phyloP scores from a whole-genome alignment of 2,113 vertebrate genomes.

The Gnathonemus longibarbis region DNA sequence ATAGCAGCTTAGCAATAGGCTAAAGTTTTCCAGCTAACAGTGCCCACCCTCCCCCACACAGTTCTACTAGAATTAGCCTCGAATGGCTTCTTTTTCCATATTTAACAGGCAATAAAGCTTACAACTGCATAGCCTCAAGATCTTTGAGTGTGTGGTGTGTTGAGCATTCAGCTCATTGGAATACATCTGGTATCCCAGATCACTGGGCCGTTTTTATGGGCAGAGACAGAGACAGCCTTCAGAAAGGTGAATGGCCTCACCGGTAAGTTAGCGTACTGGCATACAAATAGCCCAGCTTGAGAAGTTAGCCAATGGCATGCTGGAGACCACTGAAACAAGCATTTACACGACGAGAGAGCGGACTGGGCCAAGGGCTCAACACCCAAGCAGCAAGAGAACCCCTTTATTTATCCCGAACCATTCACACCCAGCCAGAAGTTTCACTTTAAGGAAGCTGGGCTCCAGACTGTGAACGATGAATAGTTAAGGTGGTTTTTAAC shows the following conservation, averaged over 20 bases:
- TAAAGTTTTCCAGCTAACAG: not conserved
- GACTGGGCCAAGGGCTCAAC: too few species aligned
- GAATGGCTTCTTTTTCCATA: not conserved
- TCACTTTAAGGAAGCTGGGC: not conserved
- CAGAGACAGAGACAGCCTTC: not conserved
- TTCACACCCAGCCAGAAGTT: not conserved
- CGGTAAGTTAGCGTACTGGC: not conserved
- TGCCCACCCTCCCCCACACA: not conserved
- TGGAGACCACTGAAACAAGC: not conserved
- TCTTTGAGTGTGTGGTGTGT: not conserved
- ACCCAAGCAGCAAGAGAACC: not conserved
- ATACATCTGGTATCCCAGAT: not conserved
- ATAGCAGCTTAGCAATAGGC: not conserved
- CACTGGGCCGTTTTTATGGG: not conserved
- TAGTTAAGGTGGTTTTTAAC: not conserved
- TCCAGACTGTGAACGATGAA: not conserved
- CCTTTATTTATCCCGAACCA: not conserved
- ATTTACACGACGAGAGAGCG: not conserved
- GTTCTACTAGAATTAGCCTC: not conserved
- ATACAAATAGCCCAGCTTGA: not conserved
- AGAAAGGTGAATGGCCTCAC: not conserved
- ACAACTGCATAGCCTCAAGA: not conserved
- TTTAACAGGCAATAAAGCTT: not conserved
- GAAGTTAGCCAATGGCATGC: not conserved
- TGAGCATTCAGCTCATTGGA: not conserved